These are phyloP conservation scores for Malacoctenus gilli DNA, from an alignment of 2,797 vertebrate genomes.

Conservation along the genomic window DNA sequence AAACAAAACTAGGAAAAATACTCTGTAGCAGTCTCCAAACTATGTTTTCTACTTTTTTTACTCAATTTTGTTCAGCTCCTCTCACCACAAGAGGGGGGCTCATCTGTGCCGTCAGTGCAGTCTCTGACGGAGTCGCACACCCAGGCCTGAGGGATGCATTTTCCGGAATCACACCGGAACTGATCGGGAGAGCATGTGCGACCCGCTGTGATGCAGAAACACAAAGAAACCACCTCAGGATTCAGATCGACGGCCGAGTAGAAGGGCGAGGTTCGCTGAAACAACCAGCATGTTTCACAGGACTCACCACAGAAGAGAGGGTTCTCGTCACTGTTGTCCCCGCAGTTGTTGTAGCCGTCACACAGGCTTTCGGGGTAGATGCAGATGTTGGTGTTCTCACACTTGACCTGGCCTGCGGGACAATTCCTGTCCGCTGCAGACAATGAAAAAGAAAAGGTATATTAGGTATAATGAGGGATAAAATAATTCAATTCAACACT, in stretches of 20 bases:
- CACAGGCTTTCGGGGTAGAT: conserved; percentile 86
- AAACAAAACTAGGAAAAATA: no score
- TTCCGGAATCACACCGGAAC: conserved; percentile 73
- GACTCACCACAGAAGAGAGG: conserved; percentile 77
- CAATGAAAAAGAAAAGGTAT: neutral
- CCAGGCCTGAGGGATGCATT: conserved; percentile 73
- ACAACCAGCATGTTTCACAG: no score
- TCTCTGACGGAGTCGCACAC: conserved; percentile 74
- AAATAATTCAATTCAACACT: conserved; percentile 3
- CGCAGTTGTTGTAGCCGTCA: conserved; percentile 84
- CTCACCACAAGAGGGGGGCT: conserved; percentile 76
- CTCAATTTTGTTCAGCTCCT: no score
- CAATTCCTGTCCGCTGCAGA: conserved; percentile 87
- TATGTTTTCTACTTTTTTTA: no score
- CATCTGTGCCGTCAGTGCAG: conserved; percentile 77
- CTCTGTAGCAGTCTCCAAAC: no score
- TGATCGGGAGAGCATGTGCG: conserved; percentile 70
- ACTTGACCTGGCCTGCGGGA: conserved; percentile 85
- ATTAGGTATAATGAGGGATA: neutral
- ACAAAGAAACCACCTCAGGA: conserved; percentile 13
- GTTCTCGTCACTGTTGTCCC: conserved; percentile 83
- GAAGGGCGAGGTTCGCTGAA: no score
- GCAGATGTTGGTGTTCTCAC: conserved; percentile 90
- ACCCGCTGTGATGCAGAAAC: conserved; percentile 49
- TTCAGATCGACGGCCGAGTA: neutral